These are phyloP conservation scores for Entomobrya proxima DNA, from an alignment of 2,888 invertebrate species.

Conservation along the genomic window DNA sequence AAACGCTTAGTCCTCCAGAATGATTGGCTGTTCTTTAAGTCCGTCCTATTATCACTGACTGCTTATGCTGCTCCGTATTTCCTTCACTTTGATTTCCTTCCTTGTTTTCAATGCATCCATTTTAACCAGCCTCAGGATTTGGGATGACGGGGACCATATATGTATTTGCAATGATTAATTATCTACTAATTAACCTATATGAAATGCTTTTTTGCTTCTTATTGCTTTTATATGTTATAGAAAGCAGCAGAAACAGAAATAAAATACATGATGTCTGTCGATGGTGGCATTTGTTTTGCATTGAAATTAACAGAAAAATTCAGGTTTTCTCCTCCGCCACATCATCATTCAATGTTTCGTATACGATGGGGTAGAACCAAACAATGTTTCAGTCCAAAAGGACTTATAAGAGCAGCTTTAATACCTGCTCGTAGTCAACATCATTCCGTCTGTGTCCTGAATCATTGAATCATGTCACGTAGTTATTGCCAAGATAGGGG, in stretches of 20 bases:
- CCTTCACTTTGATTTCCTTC: not conserved
- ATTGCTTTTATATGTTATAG: slow-evolving; percentile 12
- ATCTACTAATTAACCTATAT: too few species aligned
- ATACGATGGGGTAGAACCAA: not conserved
- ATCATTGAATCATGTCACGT: slow-evolving; percentile 49
- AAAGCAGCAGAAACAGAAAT: not conserved
- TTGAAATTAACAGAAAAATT: not conserved
- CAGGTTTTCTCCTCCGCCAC: not conserved
- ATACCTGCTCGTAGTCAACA: not conserved
- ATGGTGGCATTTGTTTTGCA: not conserved
- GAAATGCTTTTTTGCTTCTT: too few species aligned
- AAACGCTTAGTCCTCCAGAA: slow-evolving; percentile 13
- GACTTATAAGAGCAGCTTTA: not conserved
- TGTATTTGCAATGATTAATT: not conserved
- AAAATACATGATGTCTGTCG: too few species aligned
- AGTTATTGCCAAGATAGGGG: slow-evolving; percentile 5
- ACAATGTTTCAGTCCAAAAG: not conserved
- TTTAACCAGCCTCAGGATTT: too few species aligned
- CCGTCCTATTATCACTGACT: slow-evolving; percentile 41
- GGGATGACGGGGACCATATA: too few species aligned
- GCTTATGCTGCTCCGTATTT: slow-evolving; percentile 6
- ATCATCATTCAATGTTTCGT: too few species aligned
- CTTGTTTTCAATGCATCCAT: too few species aligned
- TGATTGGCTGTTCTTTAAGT: slow-evolving; percentile 59
- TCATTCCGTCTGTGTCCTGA: not conserved